These are phyloP conservation scores for Nephrotoma appendiculata DNA, from an alignment of 2,888 invertebrate species.

Conservation along the genomic window DNA sequence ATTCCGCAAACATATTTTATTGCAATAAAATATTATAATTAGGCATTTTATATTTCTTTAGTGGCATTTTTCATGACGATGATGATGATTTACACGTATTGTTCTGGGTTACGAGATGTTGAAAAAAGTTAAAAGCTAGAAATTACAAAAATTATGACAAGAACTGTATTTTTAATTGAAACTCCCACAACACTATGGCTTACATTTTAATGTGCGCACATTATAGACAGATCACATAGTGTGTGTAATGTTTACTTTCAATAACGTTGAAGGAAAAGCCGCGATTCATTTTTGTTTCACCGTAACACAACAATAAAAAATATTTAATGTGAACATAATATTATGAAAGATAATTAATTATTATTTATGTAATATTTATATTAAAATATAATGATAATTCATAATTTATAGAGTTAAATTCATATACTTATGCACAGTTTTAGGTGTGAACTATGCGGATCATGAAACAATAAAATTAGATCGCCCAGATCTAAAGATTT, in stretches of 20 bases:
- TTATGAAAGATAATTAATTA: not conserved
- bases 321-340: not conserved
- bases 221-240: not conserved
- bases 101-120: not conserved
- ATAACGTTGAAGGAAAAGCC: not conserved
- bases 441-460: not conserved
- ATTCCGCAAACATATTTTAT: not conserved
- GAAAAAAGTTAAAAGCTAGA: not conserved
- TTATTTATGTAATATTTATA: not conserved
- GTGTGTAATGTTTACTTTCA: not conserved
- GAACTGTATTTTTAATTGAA: not conserved
- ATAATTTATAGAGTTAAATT: not conserved
- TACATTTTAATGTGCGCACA: not conserved
- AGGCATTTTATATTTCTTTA: not conserved
- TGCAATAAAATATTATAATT: not conserved
- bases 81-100: not conserved
- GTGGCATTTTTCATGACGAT: not conserved
- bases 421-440: not conserved
- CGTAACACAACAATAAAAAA: not conserved
- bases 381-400: not conserved
- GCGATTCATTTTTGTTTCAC: not conserved
- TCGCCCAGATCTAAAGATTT: not conserved
- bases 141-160: not conserved
- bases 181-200: not conserved
- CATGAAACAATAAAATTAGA: not conserved